These are phyloP conservation scores for Homarus gammarus DNA, from an alignment of 2,888 invertebrate species.

Conservation along the genomic window DNA sequence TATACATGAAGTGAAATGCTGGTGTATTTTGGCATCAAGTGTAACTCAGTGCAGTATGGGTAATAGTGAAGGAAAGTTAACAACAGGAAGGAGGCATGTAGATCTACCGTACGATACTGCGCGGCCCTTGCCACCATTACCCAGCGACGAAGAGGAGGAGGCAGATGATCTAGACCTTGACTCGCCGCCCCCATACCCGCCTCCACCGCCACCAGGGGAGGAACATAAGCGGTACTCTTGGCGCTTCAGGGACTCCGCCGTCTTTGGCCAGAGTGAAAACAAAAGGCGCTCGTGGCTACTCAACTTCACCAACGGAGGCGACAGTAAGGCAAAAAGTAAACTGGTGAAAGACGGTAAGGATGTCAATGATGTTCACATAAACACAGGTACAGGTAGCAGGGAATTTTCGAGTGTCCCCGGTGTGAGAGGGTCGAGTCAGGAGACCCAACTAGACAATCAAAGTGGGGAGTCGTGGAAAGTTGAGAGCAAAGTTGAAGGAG, in stretches of 20 bases:
- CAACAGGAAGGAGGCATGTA: constrained; percentile 53
- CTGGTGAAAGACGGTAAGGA: constrained; percentile 71
- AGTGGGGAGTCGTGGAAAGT: constrained; percentile 25
- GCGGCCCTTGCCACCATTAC: constrained; percentile 60
- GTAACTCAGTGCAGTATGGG: constrained; percentile 49
- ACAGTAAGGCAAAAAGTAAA: constrained; percentile 45
- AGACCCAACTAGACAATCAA: not conserved
- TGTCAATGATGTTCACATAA: constrained; percentile 57
- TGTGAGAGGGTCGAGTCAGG: constrained; percentile 21
- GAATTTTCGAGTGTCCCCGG: constrained; percentile 38
- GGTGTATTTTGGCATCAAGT: constrained; percentile 32
- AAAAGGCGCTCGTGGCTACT: constrained; percentile 69
- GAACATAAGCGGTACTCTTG: constrained; percentile 57
- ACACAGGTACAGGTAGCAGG: constrained; percentile 42
- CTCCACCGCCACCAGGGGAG: constrained; percentile 62
- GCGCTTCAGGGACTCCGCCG: constrained; percentile 66
- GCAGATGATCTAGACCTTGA: constrained; percentile 58
- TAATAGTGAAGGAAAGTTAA: constrained; percentile 59
- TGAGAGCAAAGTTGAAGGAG: constrained; percentile 24
- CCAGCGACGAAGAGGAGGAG: constrained; percentile 48
- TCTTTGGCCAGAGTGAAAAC: constrained; percentile 64
- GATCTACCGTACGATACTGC: constrained; percentile 61
- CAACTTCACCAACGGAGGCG: constrained; percentile 52
- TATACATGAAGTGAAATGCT: constrained; percentile 31
- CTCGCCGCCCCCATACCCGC: constrained; percentile 58